Percentiles rank a stretch among this genome's conserved stretches.
Conservation (phyloP, 2,113 vertebrate genomes). For the Ginglymostoma cirratum region DNA sequence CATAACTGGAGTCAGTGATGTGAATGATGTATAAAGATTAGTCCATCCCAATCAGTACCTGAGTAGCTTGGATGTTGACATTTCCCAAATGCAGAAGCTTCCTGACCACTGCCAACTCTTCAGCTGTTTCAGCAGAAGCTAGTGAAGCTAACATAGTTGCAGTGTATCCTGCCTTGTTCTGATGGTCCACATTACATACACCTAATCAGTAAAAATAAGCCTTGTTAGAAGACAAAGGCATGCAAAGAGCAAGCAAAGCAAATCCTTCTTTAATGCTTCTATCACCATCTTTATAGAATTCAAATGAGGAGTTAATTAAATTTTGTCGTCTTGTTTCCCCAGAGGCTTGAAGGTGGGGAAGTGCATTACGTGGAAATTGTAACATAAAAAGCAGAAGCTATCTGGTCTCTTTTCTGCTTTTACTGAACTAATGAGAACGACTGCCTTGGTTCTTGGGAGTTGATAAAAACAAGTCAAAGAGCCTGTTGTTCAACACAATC, state of each 20-base stretch:
- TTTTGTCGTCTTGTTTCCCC: background rate
- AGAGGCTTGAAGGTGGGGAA: background rate
- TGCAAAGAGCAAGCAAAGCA: background rate
- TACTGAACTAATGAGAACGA: background rate
- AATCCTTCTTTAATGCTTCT: background rate
- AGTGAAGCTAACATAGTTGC: slow-evolving; percentile 89
- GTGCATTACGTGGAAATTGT: background rate
- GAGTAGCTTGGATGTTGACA: slow-evolving; percentile 77
- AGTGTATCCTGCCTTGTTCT: slow-evolving; percentile 89
- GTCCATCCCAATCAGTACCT: slow-evolving; percentile 59
- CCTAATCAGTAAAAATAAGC: slow-evolving; percentile 47
- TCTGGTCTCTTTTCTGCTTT: background rate
- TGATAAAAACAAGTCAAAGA: background rate
- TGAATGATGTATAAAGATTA: background rate
- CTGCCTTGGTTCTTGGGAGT: background rate
- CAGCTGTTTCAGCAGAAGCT: slow-evolving; percentile 68
- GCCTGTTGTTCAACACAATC: background rate
- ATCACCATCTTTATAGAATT: background rate
- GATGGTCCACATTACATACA: slow-evolving; percentile 68
- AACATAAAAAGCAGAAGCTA: background rate
- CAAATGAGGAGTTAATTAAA: background rate
- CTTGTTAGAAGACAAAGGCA: background rate
- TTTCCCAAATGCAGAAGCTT: slow-evolving; percentile 77
- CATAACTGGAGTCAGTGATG: too few species aligned
- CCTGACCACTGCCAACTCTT: slow-evolving; percentile 86